Percentiles rank a stretch among this genome's conserved stretches.
Conservation (phyloP, 2,797 vertebrate species). For the Potorous gilbertii region DNA sequence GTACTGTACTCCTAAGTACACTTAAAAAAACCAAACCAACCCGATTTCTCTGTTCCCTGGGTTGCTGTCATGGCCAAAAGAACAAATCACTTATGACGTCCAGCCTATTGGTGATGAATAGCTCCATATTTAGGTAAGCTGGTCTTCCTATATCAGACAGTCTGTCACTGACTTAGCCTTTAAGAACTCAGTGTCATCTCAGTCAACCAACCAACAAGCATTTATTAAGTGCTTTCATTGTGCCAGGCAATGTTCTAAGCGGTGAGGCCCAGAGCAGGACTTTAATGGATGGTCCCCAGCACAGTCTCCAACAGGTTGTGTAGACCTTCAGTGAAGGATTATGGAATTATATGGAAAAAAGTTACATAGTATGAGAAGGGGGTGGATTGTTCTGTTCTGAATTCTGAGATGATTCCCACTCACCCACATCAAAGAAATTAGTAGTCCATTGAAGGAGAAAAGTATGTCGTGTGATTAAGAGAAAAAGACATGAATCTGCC, state of each 20-base stretch:
- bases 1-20: neutral
- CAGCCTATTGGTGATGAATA: neutral
- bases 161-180: neutral
- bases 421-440: neutral
- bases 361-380: neutral
- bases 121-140: neutral
- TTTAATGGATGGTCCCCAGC: neutral
- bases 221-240: neutral
- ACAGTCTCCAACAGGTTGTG: neutral
- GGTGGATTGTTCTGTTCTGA: neutral
- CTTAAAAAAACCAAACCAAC: neutral
- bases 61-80: neutral
- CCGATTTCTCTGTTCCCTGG: neutral
- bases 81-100: neutral
- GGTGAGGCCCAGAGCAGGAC: neutral
- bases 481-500: neutral
- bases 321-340: neutral
- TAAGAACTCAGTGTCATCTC: neutral
- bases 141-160: neutral
- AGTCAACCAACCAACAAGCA: neutral
- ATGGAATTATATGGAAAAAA: neutral
- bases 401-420: neutral
- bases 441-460: neutral
- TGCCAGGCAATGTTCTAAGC: neutral
- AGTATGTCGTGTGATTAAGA: constrained; percentile 15